Percentiles rank a stretch among this genome's conserved stretches.
These are phyloP conservation scores for Apodemia hepburni DNA, from an alignment of 2,888 invertebrate species.

Conservation along the genomic window DNA sequence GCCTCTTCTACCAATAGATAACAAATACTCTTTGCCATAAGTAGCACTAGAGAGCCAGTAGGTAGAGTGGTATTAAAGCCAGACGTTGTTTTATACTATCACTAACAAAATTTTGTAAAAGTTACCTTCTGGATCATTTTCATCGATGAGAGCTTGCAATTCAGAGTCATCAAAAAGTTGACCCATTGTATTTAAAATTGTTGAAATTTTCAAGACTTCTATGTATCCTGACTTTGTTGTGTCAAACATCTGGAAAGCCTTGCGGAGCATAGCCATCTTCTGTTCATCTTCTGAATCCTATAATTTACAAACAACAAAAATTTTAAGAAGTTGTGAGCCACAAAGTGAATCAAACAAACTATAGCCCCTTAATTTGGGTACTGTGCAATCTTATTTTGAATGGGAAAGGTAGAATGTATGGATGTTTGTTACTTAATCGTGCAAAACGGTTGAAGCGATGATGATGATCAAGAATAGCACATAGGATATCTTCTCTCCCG, in stretches of 20 bases:
- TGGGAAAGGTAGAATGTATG: too few species aligned
- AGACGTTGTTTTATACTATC: too few species aligned
- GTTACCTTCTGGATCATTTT: constrained; percentile 93
- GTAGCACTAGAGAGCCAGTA: too few species aligned
- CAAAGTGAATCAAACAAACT: too few species aligned
- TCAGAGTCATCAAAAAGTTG: constrained; percentile 96
- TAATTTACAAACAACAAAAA: constrained; percentile 10
- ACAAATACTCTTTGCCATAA: not conserved
- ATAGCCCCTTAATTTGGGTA: too few species aligned
- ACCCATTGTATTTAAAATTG: constrained; percentile 96
- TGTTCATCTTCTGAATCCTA: constrained; percentile 85
- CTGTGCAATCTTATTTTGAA: too few species aligned
- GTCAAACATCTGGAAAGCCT: constrained; percentile 98
- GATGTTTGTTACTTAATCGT: too few species aligned
- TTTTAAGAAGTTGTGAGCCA: not conserved
- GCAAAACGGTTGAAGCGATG: too few species aligned
- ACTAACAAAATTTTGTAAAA: not conserved
- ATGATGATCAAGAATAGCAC: too few species aligned
- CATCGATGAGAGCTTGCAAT: constrained; percentile 92
- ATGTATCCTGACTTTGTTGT: constrained; percentile 95
- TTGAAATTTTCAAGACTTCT: constrained; percentile 93
- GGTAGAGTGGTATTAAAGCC: too few species aligned
- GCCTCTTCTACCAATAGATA: too few species aligned
- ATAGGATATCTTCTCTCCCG: too few species aligned
- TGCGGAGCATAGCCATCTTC: constrained; percentile 94